phyloP scores from a whole-genome alignment of 2,113 vertebrate genomes.

The Clupea harengus region DNA sequence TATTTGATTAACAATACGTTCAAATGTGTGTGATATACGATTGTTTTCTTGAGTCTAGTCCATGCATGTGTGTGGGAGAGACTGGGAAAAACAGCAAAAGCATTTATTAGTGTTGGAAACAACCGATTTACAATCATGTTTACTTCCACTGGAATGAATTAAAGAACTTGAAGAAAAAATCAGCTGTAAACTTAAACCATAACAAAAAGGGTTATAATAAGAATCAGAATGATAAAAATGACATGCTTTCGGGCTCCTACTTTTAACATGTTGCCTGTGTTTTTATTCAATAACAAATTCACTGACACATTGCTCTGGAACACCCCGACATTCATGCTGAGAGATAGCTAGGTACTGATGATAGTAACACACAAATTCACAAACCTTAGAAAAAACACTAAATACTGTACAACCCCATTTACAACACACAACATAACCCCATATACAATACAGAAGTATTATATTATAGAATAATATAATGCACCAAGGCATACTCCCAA shows the following conservation, averaged over 20 bases:
- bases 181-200: conserved; percentile 74
- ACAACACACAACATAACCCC: too few species aligned
- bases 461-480: too few species aligned
- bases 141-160: conserved; percentile 80
- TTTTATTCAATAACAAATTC: neutral
- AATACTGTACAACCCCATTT: neutral
- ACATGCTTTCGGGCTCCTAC: conserved; percentile 71
- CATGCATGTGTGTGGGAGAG: conserved; percentile 47
- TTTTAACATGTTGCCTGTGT: conserved; percentile 55
- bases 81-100: conserved; percentile 70
- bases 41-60: conserved; percentile 37
- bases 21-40: conserved; percentile 23
- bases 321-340: neutral
- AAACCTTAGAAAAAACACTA: neutral
- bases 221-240: conserved; percentile 66
- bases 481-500: too few species aligned
- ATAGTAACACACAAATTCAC: neutral
- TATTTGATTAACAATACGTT: neutral
- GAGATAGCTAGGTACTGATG: too few species aligned
- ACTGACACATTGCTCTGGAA: neutral
- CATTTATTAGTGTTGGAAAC: conserved; percentile 80
- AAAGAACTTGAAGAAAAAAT: conserved; percentile 74
- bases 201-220: conserved; percentile 72
- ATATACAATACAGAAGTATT: too few species aligned
- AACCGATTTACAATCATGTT: conserved; percentile 77